Conservation (phyloP, 1,140 invertebrate species). For the Caenorhabditis latens region DNA sequence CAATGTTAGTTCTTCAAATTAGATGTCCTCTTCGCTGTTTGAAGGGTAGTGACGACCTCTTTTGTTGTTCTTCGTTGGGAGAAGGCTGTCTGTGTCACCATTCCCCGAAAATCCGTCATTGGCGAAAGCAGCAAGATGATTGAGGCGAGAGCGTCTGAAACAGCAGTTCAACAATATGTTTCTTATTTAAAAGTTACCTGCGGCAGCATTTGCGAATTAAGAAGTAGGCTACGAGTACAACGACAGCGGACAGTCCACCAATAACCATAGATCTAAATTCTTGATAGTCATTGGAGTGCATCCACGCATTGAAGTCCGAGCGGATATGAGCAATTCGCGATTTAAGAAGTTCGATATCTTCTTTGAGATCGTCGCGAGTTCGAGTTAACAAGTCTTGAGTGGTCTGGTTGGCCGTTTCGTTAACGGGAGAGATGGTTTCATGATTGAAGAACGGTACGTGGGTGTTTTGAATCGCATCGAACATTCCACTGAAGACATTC, state of each 20-base stretch:
- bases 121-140: constrained; percentile 32
- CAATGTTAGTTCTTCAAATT: background rate
- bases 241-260: constrained; percentile 3
- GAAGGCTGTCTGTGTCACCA: background rate
- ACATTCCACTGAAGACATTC: constrained; percentile 14
- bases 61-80: constrained; percentile 38
- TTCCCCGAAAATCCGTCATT: background rate
- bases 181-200: background rate
- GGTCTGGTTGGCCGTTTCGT: background rate
- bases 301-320: constrained; percentile 7
- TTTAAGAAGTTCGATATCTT: background rate
- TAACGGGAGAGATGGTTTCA: background rate
- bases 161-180: background rate
- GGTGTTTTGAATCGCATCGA: constrained; percentile 20
- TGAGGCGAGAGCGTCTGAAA: constrained; percentile 28
- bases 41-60: constrained; percentile 8
- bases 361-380: constrained; percentile 15
- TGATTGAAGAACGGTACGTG: constrained; percentile 1
- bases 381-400: constrained; percentile 6
- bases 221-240: background rate
- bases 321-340: background rate
- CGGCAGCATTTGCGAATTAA: constrained; percentile 1
- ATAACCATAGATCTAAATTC: background rate
- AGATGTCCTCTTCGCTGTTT: constrained; percentile 33
- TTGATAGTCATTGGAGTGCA: background rate